A percentile compares a stretch with the other conserved stretches of the same genome.
These are phyloP conservation scores for Ornithorhynchus anatinus DNA, from an alignment of 2,113 vertebrate species.

Conservation along the genomic window DNA sequence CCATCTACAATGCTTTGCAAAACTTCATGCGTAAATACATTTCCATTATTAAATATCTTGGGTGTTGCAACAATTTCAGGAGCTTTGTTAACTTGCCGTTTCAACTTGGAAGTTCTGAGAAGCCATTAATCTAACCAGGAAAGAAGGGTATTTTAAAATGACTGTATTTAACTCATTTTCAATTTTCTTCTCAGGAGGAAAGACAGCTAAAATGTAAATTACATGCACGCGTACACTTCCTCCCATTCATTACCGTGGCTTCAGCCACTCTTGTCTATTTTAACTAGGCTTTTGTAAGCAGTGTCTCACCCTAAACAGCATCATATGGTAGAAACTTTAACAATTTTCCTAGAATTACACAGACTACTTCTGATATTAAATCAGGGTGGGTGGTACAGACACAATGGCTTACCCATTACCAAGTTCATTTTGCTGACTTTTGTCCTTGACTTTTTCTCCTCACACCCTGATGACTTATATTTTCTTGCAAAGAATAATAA, in stretches of 20 bases:
- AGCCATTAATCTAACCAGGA: background rate
- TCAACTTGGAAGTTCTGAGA: background rate
- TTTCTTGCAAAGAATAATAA: background rate
- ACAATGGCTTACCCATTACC: background rate
- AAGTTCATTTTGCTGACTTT: background rate
- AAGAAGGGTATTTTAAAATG: background rate
- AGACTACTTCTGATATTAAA: background rate
- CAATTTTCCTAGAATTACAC: background rate
- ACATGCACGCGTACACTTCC: background rate
- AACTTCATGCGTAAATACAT: background rate
- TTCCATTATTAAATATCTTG: background rate
- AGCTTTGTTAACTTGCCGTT: background rate
- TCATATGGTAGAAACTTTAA: background rate
- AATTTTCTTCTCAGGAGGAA: background rate
- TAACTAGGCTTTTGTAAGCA: background rate
- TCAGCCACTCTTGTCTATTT: background rate
- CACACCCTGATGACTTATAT: no score
- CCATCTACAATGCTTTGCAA: background rate
- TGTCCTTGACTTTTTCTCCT: background rate
- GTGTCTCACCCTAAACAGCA: background rate
- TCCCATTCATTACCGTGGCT: rapidly evolving
- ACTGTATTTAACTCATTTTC: background rate
- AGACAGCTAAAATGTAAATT: background rate
- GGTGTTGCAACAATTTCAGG: background rate
- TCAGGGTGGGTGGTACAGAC: background rate